These are phyloP conservation scores for Vultur gryphus DNA, from an alignment of 2,797 vertebrate genomes.

Conservation along the genomic window DNA sequence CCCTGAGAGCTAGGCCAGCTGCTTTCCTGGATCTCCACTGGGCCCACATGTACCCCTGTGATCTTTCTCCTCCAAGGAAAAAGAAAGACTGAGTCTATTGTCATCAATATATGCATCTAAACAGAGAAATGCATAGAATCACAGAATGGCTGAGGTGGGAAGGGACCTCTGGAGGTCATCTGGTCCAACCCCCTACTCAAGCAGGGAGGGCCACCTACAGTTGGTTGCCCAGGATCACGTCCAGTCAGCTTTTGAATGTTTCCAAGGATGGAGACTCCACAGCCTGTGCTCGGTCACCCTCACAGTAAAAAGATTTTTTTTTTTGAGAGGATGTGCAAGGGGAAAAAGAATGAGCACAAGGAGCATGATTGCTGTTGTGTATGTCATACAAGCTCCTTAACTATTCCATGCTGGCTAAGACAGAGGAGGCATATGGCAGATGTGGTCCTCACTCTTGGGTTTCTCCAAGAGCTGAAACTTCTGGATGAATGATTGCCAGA, in stretches of 20 bases:
- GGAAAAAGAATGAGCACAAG: neutral
- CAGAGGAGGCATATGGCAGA: neutral
- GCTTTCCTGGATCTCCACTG: neutral
- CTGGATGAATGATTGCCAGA: neutral
- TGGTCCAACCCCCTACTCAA: neutral
- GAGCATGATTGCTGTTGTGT: neutral
- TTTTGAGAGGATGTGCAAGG: neutral
- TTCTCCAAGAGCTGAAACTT: neutral
- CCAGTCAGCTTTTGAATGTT: neutral
- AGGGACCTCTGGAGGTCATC: neutral
- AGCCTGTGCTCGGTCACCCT: neutral
- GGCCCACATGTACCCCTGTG: neutral
- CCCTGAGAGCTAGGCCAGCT: neutral
- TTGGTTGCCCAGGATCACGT: neutral
- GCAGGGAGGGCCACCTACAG: neutral
- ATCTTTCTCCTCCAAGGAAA: neutral
- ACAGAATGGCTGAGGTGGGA: neutral
- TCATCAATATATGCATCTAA: neutral
- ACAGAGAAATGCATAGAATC: neutral
- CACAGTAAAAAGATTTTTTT: neutral
- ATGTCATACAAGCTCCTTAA: neutral
- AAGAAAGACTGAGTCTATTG: neutral
- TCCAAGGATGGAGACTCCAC: neutral
- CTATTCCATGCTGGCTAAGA: neutral
- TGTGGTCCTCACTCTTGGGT: neutral